Conservation (phyloP, 2,797 vertebrate species). For the Micrastur ruficollis region DNA sequence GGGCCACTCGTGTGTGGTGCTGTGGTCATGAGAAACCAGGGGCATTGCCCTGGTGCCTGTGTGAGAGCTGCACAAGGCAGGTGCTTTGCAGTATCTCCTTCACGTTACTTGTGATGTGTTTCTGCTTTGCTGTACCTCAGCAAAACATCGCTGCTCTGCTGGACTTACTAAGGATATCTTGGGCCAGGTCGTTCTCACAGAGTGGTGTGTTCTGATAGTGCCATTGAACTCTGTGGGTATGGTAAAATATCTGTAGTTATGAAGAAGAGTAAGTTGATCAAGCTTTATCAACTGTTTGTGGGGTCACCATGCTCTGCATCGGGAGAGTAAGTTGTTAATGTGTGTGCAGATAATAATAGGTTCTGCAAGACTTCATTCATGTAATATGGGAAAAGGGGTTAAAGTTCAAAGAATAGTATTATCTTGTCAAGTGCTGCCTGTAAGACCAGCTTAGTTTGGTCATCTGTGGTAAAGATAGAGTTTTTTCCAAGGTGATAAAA, state of each 20-base stretch:
- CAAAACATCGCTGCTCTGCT: neutral
- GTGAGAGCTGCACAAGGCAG: neutral
- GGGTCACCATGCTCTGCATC: neutral
- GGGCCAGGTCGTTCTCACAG: neutral
- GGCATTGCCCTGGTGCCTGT: neutral
- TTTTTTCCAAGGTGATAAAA: neutral
- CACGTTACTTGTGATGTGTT: accelerated
- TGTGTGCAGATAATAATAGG: neutral
- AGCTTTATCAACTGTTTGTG: neutral
- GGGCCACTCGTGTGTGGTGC: neutral
- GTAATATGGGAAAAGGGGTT: neutral
- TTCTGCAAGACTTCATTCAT: neutral
- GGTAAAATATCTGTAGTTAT: neutral
- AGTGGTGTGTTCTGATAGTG: neutral
- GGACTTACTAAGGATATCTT: neutral
- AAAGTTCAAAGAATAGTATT: neutral
- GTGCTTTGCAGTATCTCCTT: neutral
- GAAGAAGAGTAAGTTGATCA: neutral
- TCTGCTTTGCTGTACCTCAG: neutral
- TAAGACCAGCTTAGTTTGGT: neutral
- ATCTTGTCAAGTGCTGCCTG: neutral
- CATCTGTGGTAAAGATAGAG: neutral
- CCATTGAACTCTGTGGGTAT: neutral
- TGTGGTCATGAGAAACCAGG: neutral
- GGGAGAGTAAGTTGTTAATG: neutral